Evolutionary conservation across 2,888 invertebrate species (phyloP), one percentile per base, ranked within the genome.

Genomic region (Leistus spinibarbis): DNA sequence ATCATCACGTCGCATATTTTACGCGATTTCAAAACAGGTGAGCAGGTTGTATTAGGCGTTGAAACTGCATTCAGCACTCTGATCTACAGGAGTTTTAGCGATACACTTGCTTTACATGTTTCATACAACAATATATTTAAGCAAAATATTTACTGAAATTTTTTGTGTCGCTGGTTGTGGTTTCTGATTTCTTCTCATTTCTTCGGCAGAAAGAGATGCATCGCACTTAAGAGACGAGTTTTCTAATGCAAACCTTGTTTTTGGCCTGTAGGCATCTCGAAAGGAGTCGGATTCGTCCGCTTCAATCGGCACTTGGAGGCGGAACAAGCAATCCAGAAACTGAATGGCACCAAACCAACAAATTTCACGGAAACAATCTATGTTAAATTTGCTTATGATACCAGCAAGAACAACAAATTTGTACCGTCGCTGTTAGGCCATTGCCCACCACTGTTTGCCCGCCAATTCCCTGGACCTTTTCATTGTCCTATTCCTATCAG

Each of bases 1-100:
- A 98, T 98, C 80, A 98, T 98, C 83, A 98, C 98, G 76, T 97
- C 97, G 78, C 91, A 98, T 80, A 98, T 98, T 82, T 89, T 98
- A 77, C 97, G 97, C 86, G 98, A 98, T 89, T 98, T 97, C 89
- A 94, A 95, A 81, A 95, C 95, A 84, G 96, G 96, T 91, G 88
- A 91, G 85, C 86, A 87, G 79, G 60, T 22, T 19, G 60, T 20
- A 17, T 10, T 20, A 19, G 60, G 20, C 19, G 16, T 60, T 20
- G 20, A 20, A 60, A 22, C 20, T 16, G 60, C 17, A 1, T 3
- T 40, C 13, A 13, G 40, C 13, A 40, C 40, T 13, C 7, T 40
- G 40, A 7, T 10, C 60, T 20, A 60, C n/a, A n/a, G n/a, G n/a
- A n/a, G n/a, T n/a, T n/a, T n/a, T n/a, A 20, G 19, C 16, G 57